Conservation (phyloP, 2,888 invertebrate genomes). For the Fragum whitleyi region DNA sequence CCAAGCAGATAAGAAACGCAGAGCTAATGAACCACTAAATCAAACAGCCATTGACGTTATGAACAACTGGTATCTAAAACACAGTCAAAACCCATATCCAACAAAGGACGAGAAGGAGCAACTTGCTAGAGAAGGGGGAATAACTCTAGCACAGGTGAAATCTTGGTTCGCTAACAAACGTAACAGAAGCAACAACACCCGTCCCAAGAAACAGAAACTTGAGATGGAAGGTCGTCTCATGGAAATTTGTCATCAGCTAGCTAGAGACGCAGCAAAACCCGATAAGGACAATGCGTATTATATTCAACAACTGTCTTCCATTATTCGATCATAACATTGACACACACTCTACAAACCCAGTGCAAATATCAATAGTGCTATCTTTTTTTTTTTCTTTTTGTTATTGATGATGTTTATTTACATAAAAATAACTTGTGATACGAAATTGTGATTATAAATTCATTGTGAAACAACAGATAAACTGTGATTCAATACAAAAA, state of each 20-base stretch:
- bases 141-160: slow-evolving; percentile 80
- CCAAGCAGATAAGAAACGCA: slow-evolving; percentile 47
- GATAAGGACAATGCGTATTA: slow-evolving; percentile 76
- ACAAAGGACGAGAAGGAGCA: slow-evolving; percentile 74
- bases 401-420: neutral
- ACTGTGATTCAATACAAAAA: too few species aligned
- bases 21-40: slow-evolving; percentile 80
- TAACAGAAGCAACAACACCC: slow-evolving; percentile 81
- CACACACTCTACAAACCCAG: neutral
- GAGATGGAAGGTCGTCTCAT: slow-evolving; percentile 76
- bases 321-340: slow-evolving; percentile 35
- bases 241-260: slow-evolving; percentile 77
- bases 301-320: slow-evolving; percentile 79
- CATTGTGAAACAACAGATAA: too few species aligned
- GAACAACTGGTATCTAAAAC: slow-evolving; percentile 78
- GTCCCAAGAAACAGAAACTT: slow-evolving; percentile 80
- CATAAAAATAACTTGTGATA: neutral
- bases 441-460: neutral
- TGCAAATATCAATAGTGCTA: slow-evolving; percentile 5
- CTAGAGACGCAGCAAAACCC: slow-evolving; percentile 67
- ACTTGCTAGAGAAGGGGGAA: slow-evolving; percentile 76
- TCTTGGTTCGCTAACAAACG: slow-evolving; percentile 84
- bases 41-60: slow-evolving; percentile 74
- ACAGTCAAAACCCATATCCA: slow-evolving; percentile 81
- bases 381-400: neutral